Conservation (phyloP, 2,797 vertebrate genomes). For the Peromyscus nudipes region DNA sequence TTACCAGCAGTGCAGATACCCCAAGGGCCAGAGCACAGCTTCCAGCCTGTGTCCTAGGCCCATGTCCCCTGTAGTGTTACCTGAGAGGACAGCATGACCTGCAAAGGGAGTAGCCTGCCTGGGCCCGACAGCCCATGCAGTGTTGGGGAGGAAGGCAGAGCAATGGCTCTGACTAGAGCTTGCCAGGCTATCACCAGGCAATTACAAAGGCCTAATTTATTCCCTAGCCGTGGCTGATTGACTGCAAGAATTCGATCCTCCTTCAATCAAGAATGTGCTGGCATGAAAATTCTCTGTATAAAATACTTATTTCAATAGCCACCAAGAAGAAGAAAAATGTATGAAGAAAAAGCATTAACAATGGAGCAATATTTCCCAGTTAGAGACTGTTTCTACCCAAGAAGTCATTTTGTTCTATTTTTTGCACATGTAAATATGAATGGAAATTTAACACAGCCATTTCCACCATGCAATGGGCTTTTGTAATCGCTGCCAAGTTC, state of each 20-base stretch:
- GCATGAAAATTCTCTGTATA: slow-evolving; percentile 35
- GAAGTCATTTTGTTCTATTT: slow-evolving; percentile 17
- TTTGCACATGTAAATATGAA: slow-evolving; percentile 66
- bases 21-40: not conserved
- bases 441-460: slow-evolving; percentile 44
- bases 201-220: not conserved
- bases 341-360: not conserved
- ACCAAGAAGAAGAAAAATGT: not conserved
- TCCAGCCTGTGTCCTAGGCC: not conserved
- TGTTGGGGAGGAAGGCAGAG: not conserved
- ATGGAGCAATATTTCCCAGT: not conserved
- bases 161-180: not conserved
- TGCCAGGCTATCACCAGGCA: not conserved
- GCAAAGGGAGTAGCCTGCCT: not conserved
- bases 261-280: slow-evolving; percentile 8
- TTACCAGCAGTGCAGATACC: not conserved
- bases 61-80: rapidly evolving
- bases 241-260: slow-evolving; percentile 8
- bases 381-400: not conserved
- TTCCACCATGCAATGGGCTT: slow-evolving; percentile 19
- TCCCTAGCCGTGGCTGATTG: not conserved
- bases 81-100: rapidly evolving
- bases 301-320: not conserved
- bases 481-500: slow-evolving; percentile 52
- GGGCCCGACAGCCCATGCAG: not conserved